Conservation (phyloP, 2,797 vertebrate species). For the Melanotaenia trifasciata region DNA sequence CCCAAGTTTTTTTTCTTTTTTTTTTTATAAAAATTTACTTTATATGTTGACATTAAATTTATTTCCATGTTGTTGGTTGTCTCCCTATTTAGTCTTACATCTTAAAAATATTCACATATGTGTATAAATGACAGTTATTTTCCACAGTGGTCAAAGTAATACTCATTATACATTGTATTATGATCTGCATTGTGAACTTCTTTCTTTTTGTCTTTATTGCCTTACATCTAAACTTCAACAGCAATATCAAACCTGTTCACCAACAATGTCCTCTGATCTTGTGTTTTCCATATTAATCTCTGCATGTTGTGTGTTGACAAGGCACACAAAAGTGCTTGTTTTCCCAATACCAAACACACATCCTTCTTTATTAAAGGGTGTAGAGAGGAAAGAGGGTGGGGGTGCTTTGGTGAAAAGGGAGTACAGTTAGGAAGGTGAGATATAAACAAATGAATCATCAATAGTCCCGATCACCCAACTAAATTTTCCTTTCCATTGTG, state of each 20-base stretch:
- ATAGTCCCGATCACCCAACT: conserved; percentile 68
- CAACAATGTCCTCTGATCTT: neutral
- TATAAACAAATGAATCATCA: conserved; percentile 79
- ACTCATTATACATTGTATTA: neutral
- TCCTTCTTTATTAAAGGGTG: conserved; percentile 65
- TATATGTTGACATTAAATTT: conserved; percentile 5
- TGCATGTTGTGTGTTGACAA: conserved; percentile 49
- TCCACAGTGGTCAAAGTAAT: neutral
- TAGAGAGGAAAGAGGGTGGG: conserved; percentile 59
- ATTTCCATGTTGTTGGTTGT: neutral
- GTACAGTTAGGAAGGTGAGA: conserved; percentile 66
- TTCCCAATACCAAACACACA: conserved; percentile 47
- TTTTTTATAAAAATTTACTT: neutral
- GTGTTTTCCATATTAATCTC: conserved; percentile 33
- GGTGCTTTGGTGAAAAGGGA: conserved; percentile 47
- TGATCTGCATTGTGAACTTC: neutral
- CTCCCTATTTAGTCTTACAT: neutral
- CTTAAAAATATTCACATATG: neutral
- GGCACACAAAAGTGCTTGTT: conserved; percentile 41
- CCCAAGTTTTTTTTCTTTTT: neutral
- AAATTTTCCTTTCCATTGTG: conserved; percentile 75
- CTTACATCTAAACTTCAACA: conserved; percentile 2
- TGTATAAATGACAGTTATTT: neutral
- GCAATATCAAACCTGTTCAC: neutral
- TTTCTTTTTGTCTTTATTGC: neutral